Base-by-base conservation (phyloP, 2,113 vertebrate genomes). In the Suricata suricatta region DNA sequence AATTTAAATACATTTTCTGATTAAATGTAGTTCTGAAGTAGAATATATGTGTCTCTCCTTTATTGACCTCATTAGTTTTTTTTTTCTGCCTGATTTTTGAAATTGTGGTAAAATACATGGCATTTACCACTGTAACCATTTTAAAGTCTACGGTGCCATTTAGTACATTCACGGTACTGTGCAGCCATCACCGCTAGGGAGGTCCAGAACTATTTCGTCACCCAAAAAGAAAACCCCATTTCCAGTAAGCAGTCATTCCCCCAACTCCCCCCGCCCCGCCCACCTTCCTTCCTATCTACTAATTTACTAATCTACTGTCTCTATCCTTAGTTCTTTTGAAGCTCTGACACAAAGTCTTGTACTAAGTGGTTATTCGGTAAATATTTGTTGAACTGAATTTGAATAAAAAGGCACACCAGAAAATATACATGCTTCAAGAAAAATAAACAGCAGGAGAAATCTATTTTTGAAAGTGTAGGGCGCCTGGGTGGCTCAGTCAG, bases 1-100 rank as follows among this genome's bases (percentile, higher is more conserved):
- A 87, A 93, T 77, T 92, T 93, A 83, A 97, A 92, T n/a, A 72
- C 44, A 74, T n/a, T 96, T 92, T 77, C 68, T 83, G 25, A 88
- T 86, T 82, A 95, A 74, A 83, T 54, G 2, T 92, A 87, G 27
- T 92, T 71, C 52, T 74, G 38, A 91, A 93, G 33, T 33, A 13
- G 54, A 88, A 50, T 68, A 92, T 64, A n/a, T 74, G 25, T 74
- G 74, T 41, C 52, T 85, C 33, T 81, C 21, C 19, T 96, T 68
- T 14, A 41, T 35, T 68, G 71, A 84, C 31, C 17, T 23, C 69
- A 31, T 9, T 84, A n/a, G 9, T 31, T 96, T 86, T 82, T 79
- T 64, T 31, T 77, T 38, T 41, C 15, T 88, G 8, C 25, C n/a
- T 90, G 7, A 35, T 25, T 86, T 91, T 85, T 57, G 9, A 23